Evolutionary conservation across 2,113 vertebrate genomes (phyloP).

Genomic region (Thalassoma bifasciatum): DNA sequence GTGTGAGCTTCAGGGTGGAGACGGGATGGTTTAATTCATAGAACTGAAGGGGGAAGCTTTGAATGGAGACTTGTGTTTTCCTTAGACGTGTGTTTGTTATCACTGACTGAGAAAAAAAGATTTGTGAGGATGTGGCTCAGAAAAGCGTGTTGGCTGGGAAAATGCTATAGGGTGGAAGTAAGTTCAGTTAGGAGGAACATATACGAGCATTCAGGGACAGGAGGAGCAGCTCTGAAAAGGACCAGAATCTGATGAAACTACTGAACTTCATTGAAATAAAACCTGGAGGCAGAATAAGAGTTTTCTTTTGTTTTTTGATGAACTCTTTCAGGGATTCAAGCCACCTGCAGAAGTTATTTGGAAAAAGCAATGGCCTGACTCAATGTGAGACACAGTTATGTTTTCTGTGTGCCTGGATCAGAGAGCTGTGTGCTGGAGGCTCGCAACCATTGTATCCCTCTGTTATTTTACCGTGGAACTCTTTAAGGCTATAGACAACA

Average conservation of each 20-base stretch:
- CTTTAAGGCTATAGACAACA: too few species aligned
- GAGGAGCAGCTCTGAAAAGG: constrained; percentile 11
- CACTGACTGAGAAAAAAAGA: background rate
- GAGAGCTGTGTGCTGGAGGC: too few species aligned
- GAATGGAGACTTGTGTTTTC: constrained; percentile 3
- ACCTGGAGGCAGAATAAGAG: background rate
- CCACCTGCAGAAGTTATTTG: too few species aligned
- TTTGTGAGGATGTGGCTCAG: constrained; percentile 4
- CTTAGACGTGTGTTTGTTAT: background rate
- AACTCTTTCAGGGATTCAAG: too few species aligned
- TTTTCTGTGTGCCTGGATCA: too few species aligned
- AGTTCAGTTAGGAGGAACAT: constrained; percentile 13
- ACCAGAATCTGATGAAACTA: background rate
- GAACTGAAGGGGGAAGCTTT: background rate
- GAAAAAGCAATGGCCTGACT: too few species aligned
- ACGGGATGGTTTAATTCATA: background rate
- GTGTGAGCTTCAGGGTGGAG: background rate
- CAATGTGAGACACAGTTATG: too few species aligned
- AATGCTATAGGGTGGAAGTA: constrained; percentile 3
- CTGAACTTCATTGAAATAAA: background rate
- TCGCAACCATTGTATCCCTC: too few species aligned
- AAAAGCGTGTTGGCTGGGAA: constrained; percentile 26
- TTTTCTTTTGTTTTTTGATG: too few species aligned
- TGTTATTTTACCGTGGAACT: too few species aligned
- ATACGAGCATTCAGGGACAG: constrained; percentile 3